Conservation (phyloP, 2,888 invertebrate species). For the Timema podura region DNA sequence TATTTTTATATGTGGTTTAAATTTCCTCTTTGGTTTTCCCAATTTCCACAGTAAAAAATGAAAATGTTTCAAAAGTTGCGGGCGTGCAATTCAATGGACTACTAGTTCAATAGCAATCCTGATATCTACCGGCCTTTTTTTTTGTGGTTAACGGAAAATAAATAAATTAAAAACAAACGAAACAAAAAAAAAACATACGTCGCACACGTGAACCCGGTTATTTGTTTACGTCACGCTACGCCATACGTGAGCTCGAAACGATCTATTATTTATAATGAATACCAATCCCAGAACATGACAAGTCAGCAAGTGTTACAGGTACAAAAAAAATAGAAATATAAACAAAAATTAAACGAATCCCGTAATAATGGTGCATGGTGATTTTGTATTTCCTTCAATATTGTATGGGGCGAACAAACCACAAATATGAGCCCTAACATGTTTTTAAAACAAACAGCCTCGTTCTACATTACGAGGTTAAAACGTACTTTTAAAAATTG, state of each 20-base stretch:
- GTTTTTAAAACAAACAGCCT: background rate
- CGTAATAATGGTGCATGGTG: background rate
- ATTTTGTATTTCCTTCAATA: slow-evolving; percentile 10
- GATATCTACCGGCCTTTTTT: background rate
- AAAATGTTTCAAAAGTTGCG: no score
- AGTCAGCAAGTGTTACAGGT: background rate
- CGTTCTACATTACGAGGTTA: background rate
- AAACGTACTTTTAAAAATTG: no score
- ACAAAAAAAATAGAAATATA: background rate
- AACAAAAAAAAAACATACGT: slow-evolving; percentile 1
- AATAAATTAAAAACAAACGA: slow-evolving; percentile 12
- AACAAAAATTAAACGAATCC: background rate
- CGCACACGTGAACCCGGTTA: background rate
- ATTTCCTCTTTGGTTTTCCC: no score
- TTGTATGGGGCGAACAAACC: background rate
- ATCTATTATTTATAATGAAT: slow-evolving; percentile 6
- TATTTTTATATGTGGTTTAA: no score
- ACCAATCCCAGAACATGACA: slow-evolving; percentile 15
- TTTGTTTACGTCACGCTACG: slow-evolving; percentile 12
- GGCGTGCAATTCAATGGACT: no score
- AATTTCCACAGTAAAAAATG: no score
- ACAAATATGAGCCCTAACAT: background rate
- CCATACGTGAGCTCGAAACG: background rate
- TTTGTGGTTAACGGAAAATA: background rate
- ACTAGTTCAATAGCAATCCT: no score